phyloP scores from a whole-genome alignment of 2,113 vertebrate species.

The Ctenodactylus gundi region DNA sequence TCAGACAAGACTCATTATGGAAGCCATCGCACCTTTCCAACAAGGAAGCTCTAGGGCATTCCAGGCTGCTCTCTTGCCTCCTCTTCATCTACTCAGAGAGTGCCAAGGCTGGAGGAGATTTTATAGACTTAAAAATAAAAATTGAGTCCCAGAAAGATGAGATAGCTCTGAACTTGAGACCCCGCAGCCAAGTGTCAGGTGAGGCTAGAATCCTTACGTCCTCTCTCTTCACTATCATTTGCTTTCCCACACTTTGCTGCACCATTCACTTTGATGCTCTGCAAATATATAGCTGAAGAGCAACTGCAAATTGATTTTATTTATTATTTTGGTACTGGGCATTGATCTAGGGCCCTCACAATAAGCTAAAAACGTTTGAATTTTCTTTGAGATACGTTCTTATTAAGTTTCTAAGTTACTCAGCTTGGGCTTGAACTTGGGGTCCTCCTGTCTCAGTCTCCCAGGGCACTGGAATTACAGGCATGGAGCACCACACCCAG shows the following conservation, averaged over 20 bases:
- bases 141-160: neutral
- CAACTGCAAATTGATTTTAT: no score
- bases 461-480: neutral
- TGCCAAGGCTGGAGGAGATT: neutral
- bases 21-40: neutral
- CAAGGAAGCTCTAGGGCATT: neutral
- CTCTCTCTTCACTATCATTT: slow-evolving; percentile 2
- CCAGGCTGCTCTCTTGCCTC: neutral
- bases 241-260: neutral
- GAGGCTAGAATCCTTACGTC: neutral
- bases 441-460: neutral
- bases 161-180: neutral
- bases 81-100: neutral
- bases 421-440: neutral
- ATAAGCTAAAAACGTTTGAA: no score
- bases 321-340: no score
- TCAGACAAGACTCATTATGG: slow-evolving; percentile 23
- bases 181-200: neutral
- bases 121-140: neutral
- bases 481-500: neutral
- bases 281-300: neutral
- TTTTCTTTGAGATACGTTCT: neutral
- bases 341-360: no score
- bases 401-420: neutral
- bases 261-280: neutral